These are phyloP conservation scores for Pseudachorutes palmiensis DNA, from an alignment of 1,140 invertebrate species.

Conservation along the genomic window DNA sequence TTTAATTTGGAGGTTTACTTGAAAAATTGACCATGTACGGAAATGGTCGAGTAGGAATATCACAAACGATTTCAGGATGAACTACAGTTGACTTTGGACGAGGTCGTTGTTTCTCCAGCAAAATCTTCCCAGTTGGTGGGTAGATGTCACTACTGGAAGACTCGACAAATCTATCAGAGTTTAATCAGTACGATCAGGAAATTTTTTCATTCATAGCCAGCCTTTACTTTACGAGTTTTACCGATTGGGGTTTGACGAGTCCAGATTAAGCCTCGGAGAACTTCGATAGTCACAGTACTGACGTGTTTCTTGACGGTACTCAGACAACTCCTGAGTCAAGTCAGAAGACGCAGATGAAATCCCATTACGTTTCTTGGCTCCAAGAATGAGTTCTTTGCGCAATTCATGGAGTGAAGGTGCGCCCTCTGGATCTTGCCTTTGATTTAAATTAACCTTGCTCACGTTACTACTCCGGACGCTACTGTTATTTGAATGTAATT, in stretches of 20 bases:
- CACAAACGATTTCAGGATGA: constrained; percentile 45
- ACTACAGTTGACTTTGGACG: neutral
- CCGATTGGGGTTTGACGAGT: too few species aligned
- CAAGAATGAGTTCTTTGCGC: constrained; percentile 36
- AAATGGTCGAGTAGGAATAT: constrained; percentile 43
- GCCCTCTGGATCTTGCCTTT: constrained; percentile 40
- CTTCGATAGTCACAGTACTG: constrained; percentile 49
- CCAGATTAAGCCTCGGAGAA: constrained; percentile 9
- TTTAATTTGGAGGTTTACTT: constrained; percentile 24
- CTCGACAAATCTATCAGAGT: constrained; percentile 23
- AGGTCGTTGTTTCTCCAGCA: neutral
- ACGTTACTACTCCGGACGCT: constrained; percentile 39
- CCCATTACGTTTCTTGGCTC: constrained; percentile 33
- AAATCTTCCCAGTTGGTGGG: constrained; percentile 21
- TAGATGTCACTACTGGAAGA: constrained; percentile 26
- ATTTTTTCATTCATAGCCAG: too few species aligned
- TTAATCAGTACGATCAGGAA: neutral
- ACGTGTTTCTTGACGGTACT: constrained; percentile 44
- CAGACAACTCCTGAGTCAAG: constrained; percentile 44
- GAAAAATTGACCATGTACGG: constrained; percentile 36
- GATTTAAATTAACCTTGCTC: constrained; percentile 7
- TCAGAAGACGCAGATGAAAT: constrained; percentile 18
- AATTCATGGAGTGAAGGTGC: constrained; percentile 36
- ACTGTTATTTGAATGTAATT: constrained; percentile 34
- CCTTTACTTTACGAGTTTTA: too few species aligned